Base-by-base conservation (phyloP, 2,888 invertebrate species). In the Taenaris catops region DNA sequence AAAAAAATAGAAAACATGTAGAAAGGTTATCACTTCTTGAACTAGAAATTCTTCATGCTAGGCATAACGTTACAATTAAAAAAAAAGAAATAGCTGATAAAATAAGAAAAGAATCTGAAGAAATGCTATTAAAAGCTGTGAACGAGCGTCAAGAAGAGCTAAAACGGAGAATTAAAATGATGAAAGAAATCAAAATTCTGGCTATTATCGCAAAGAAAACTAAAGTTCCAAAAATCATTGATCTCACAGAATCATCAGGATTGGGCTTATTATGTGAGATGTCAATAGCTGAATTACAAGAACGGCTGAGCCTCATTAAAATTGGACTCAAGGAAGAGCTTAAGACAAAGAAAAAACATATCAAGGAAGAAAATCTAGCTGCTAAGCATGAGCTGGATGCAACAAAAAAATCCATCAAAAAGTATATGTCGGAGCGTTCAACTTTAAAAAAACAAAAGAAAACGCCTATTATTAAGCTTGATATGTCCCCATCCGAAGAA, bases 221-320 rank as follows among this genome's bases (percentile, higher is more conserved):
- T 0, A 87, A 63, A 53, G 53, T 74, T 8, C 83, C 78, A 2
- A 88, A 83, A 65, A 81, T 90, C 27, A 81, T 90, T 45, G 90
- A 91, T 59, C 76, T 89, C 0, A 90, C 89, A 0, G 89, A 90
- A 63, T 75, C 87, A 7, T 74, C 88, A 12, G 89, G 89, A 20
- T 51, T 90, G 7, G 91, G 91, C 1, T 68, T 91, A 5, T 52
- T 91, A 11, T 89, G 89, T 59, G 91, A 91, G 73, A 91, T 91
- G 91, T 91, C 91, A 0, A 78, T 91, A 26, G 88, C 88, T 3
- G 91, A 91, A 63, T 55, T 91, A 27, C 88, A 89, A 53, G 90
- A 91, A 58, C 70, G 89, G 32, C 53, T 91, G 17, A 58, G 50
- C 31, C 52, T 78, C 10, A 64, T 88, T 48, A 90, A 88, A 61